Base-by-base conservation (phyloP, 2,113 vertebrate genomes). In the Antigone vipio region DNA sequence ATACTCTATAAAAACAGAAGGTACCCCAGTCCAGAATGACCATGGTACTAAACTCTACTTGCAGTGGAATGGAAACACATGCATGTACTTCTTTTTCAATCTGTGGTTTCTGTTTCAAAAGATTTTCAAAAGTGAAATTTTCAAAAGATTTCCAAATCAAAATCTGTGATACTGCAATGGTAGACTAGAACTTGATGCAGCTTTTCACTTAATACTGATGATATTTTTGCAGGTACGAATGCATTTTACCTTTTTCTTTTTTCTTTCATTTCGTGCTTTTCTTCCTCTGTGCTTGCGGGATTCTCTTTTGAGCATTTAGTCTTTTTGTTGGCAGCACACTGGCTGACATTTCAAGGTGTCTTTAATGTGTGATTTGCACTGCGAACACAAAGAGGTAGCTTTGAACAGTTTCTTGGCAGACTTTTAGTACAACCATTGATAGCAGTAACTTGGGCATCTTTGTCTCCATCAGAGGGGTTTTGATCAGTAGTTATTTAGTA, bases 401-500 rank as follows among this genome's bases (percentile, higher is more conserved):
- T 59, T 62, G 72, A 20, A 26, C 81, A 82, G 49, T 52, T 93
- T 85, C 66, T 90, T 97, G 95, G 92, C 95, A 88, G 67, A 10
- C 50, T 83, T 90, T 35, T 83, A 80, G 30, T 55, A 2, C 38
- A 58, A 1, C n/a, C 47, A 66, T 38, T 89, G 91, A 56, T 55
- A 71, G 84, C 52, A 91, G 56, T 32, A 72, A 15, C n/a, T 87
- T 26, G 3, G 35, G 55, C 56, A 56, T 26, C 49, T 85, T 76
- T 83, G 35, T 69, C 26, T 83, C 44, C 5, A 10, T 35, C 2
- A 1, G 55, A 66, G 56, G 12, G 15, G 9, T 42, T 94, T 83
- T 77, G 42, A 45, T 80, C 58, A 53, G 45, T 30, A 67, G 30
- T 47, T 16, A 21, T 35, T 88, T 15, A 38, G 38, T 64, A 49